Evolutionary conservation across 2,888 invertebrate species (phyloP).

Genomic region (Lepidocyrtoides sp.): DNA sequence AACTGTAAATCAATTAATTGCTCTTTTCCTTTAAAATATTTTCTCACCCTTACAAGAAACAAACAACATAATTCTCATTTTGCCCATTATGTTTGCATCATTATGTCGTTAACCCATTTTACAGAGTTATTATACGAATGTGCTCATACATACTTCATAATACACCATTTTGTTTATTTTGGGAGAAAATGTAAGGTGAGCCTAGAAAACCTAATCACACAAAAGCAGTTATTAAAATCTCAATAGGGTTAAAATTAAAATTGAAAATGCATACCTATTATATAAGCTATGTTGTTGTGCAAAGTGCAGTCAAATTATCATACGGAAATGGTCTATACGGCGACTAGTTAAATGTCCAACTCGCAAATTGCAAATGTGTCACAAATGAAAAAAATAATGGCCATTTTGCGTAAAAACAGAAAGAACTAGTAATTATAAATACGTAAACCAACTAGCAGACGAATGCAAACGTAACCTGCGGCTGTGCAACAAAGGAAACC

Average conservation of each 20-base stretch:
- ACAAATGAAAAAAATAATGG: background rate
- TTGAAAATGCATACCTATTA: no score
- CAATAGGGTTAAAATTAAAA: background rate
- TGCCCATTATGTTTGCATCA: background rate
- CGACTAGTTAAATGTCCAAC: background rate
- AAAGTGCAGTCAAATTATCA: background rate
- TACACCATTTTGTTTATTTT: background rate
- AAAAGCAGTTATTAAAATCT: background rate
- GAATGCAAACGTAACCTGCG: background rate
- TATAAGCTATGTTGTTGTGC: no score
- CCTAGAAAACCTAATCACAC: background rate
- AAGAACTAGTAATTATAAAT: background rate
- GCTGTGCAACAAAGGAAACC: background rate
- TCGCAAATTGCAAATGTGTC: background rate
- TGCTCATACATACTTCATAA: background rate
- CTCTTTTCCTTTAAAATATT: background rate
- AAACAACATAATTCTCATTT: background rate
- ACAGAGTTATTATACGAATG: background rate
- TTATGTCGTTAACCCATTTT: constrained; percentile 25
- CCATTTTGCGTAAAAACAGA: background rate
- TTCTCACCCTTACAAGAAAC: background rate
- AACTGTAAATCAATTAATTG: no score
- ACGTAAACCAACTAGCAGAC: background rate
- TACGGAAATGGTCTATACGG: constrained; percentile 14
- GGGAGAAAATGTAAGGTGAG: background rate